Base-by-base conservation (phyloP, 2,113 vertebrate genomes). In the Struthidea cinerea region DNA sequence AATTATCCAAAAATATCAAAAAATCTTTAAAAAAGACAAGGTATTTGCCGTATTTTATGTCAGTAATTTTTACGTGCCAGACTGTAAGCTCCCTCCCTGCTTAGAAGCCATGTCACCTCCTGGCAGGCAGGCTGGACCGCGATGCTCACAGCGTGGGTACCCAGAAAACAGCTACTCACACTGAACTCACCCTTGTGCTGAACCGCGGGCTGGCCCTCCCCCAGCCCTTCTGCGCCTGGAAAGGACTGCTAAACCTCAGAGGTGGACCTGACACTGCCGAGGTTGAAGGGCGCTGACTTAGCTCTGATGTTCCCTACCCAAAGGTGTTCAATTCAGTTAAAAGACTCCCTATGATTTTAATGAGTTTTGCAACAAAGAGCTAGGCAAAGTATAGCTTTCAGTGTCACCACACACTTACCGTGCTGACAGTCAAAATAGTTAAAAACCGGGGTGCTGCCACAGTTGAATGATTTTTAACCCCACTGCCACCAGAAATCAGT, bases 261-360 rank as follows among this genome's bases (percentile, higher is more conserved):
- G 6, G 2, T 3, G 30, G 39, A 42, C 35, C 46, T 3, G 28
- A 10, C 1, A 11, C 64, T 26, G 42, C 3, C 3, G 32, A 2
- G 41, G 23, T 0, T 35, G 32, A 39, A 57, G 46, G 53, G 56
- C 53, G 37, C 33, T 24, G 55, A 37, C 49, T 70, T 10, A 3
- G 11, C 41, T 79, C 55, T 46, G 28, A 33, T 61, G 59, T 6
- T 35, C 37, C 55, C 39, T 20, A 22, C 4, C 59, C 75, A n/a
- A 73, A 85, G 53, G 60, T 16, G 57, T 11, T 82, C 69, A 10
- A 57, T 4, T 44, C 57, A 18, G 44, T n/a, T 60, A 52, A 69
- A 67, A 77, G n/a, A 30, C 23, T 53, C 27, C 8, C 4, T 5
- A 6, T 4, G 37, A 53, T 53, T 89, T 91, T 21, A 65, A 39